Conservation (phyloP, 2,113 vertebrate genomes). For the Alouatta palliata region DNA sequence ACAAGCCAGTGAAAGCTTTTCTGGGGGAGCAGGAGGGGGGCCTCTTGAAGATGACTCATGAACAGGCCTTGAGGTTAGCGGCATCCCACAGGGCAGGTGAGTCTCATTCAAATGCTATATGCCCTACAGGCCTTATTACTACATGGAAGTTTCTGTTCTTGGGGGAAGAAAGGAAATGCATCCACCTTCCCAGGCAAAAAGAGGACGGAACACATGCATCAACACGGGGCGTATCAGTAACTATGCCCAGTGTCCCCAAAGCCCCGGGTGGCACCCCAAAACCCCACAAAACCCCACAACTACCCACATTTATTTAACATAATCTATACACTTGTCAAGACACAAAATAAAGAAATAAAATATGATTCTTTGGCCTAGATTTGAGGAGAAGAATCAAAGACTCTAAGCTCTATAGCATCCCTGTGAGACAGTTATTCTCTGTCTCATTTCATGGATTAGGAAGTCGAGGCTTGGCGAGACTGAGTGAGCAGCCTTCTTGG, state of each 20-base stretch:
- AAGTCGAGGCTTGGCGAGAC: background rate
- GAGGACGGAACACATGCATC: background rate
- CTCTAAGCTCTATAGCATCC: accelerated
- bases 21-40: background rate
- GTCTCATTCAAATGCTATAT: background rate
- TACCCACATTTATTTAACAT: background rate
- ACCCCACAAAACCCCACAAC: accelerated
- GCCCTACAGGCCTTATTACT: background rate
- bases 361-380: background rate
- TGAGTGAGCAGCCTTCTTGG: background rate
- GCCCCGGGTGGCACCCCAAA: background rate
- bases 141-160: background rate
- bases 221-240: background rate
- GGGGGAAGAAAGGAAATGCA: background rate
- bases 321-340: background rate
- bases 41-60: conserved; percentile 40
- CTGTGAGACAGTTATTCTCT: background rate
- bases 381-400: background rate
- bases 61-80: conserved; percentile 2
- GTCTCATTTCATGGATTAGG: background rate
- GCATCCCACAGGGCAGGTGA: background rate
- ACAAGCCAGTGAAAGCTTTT: conserved; percentile 13
- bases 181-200: background rate
- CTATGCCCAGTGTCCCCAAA: background rate
- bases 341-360: background rate